Percentiles rank a stretch among this genome's conserved stretches.
Evolutionary conservation across 1,140 invertebrate genomes (phyloP).

Genomic region (Camponotus vicinus): DNA sequence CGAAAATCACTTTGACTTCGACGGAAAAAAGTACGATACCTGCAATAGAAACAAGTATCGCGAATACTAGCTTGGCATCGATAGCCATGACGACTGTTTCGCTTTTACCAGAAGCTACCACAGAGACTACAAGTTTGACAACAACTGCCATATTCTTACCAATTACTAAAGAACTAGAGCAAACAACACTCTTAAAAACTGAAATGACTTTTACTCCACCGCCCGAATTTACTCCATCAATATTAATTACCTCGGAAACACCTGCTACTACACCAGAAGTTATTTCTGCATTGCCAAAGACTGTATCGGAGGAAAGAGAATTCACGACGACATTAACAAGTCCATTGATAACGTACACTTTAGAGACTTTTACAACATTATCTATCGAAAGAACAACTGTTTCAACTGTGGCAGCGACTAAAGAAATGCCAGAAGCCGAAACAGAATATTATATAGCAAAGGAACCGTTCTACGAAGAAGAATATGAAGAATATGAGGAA

Average conservation of each 20-base stretch:
- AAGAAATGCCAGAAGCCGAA: constrained; percentile 1
- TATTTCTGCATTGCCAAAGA: constrained; percentile 20
- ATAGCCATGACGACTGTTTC: neutral
- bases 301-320: constrained; percentile 10
- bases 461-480: constrained; percentile 6
- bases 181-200: constrained; percentile 1
- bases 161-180: constrained; percentile 3
- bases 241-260: constrained; percentile 14
- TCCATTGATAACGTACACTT: neutral
- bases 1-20: neutral
- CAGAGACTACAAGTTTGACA: constrained; percentile 16
- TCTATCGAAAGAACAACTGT: constrained; percentile 7
- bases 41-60: constrained; percentile 3
- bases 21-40: constrained; percentile 13
- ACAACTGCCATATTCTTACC: neutral
- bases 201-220: neutral
- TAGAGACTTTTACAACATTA: neutral
- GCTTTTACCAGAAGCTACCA: neutral
- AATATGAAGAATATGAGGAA: constrained; percentile 26
- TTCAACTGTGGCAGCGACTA: neutral
- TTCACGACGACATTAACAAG: constrained; percentile 15
- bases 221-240: neutral
- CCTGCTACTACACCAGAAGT: neutral
- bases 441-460: constrained; percentile 43
- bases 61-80: neutral